Conservation (phyloP, 2,797 vertebrate species). For the Siniperca scherzeri region DNA sequence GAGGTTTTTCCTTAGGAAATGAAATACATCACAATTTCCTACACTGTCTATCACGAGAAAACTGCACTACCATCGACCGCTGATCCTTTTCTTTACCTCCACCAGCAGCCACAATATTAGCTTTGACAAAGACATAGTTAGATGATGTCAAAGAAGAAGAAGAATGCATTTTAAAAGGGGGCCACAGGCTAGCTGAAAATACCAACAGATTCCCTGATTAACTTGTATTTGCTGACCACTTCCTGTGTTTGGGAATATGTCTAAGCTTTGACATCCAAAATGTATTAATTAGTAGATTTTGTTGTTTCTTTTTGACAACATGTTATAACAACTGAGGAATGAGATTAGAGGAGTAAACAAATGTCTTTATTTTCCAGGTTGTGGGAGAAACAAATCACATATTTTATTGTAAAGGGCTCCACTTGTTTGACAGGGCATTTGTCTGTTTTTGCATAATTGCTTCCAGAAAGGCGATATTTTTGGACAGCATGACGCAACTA, state of each 20-base stretch:
- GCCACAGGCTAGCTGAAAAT: slow-evolving; percentile 31
- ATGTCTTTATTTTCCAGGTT: slow-evolving; percentile 20
- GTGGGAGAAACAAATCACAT: not conserved
- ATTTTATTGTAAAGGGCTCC: slow-evolving; percentile 21
- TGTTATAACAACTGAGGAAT: not conserved
- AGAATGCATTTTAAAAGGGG: slow-evolving; percentile 1
- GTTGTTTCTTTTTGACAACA: not conserved
- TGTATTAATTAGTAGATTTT: slow-evolving; percentile 6
- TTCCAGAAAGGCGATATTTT: slow-evolving; percentile 80
- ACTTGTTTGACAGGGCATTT: slow-evolving; percentile 66
- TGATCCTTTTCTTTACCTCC: slow-evolving; percentile 5
- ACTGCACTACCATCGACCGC: not conserved
- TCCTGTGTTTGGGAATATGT: not conserved
- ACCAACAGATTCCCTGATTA: slow-evolving; percentile 22
- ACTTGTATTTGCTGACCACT: slow-evolving; percentile 4
- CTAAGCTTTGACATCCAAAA: not conserved
- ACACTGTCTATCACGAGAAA: not conserved
- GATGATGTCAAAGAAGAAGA: not conserved
- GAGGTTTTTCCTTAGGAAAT: not conserved
- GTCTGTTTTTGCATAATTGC: slow-evolving; percentile 79
- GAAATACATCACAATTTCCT: slow-evolving; percentile 1
- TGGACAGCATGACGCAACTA: slow-evolving; percentile 82
- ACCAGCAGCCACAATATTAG: slow-evolving; percentile 4
- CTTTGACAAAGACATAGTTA: slow-evolving; percentile 10
- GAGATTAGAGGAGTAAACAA: slow-evolving; percentile 4